Base-by-base conservation (phyloP, 23 tunicate species). In the Halocynthia aurantium region DNA sequence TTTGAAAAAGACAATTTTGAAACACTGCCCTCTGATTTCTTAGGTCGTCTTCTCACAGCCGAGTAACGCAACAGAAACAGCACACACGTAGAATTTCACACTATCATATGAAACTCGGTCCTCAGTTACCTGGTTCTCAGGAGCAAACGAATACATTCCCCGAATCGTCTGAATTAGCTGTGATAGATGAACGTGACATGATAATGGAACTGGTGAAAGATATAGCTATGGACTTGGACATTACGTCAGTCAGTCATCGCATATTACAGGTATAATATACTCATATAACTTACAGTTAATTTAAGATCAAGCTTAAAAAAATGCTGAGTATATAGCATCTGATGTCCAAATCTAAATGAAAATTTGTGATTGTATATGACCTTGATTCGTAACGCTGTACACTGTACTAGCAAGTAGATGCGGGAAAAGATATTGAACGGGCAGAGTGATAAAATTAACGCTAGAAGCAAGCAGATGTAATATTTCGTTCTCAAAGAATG, bases 121-220 rank as follows among this genome's bases (percentile, higher is more conserved):
- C 57, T 15, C 44, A 31, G 44, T 31, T 31, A 31, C 44, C 44
- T 31, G 65, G 17, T 31, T 76, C 87, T 13, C 69, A 73, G 60
- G 53, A 9, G 52, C 77, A 64, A 20, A n/a, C 51, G 7, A 62
- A 71, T 20, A 17, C 12, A 10, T 73, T 52, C 8, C 51, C 0
- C 0, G 67, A 44, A 8, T 55, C 13, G 7, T 53, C 71, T 6
- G 73, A 20, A 10, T 12, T 61, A 7, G 68, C 85, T 7, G 85
- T 86, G 69, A 86, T 92, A 10, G 98, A 92, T 73, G 98, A 92
- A 66, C 92, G 98, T 10, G 98, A 92, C 76, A 92, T 92, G 98
- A 92, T 92, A 22, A 92, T 92, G 98, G 92, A 92, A 44, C 69
- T 92, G 20, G 97, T 91, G 7, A 82, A 82, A 50, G 98, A 92